Evolutionary conservation across 2,797 vertebrate genomes (phyloP).

Genomic region (Schizopygopsis pylzovi): DNA sequence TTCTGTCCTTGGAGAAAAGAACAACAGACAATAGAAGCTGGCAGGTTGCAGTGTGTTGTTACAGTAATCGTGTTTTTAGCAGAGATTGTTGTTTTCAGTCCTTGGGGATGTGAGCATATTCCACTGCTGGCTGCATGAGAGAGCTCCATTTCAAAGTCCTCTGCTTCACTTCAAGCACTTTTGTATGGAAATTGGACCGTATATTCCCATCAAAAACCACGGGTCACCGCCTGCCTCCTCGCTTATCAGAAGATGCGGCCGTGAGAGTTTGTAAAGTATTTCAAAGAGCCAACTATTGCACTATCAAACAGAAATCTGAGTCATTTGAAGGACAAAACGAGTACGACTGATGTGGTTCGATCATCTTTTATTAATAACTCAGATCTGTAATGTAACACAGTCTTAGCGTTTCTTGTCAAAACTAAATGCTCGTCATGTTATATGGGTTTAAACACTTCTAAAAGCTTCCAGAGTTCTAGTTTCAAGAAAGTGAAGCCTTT

Average conservation of each 20-base stretch:
- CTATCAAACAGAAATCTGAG: neutral
- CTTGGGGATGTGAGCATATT: conserved; percentile 38
- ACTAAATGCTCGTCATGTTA: conserved; percentile 1
- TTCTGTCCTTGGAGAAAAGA: conserved; percentile 24
- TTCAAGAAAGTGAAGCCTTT: neutral
- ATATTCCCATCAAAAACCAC: conserved; percentile 23
- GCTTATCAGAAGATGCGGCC: conserved; percentile 4
- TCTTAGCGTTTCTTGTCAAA: neutral
- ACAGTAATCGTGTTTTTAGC: conserved; percentile 50
- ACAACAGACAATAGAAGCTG: conserved; percentile 29
- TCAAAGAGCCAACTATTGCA: conserved; percentile 13
- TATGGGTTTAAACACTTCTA: neutral
- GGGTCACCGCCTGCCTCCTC: conserved; percentile 21
- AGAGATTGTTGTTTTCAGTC: conserved; percentile 49
- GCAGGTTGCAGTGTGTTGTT: conserved; percentile 38
- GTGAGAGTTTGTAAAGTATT: conserved; percentile 4
- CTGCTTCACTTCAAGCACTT: conserved; percentile 38
- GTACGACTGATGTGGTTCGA: neutral
- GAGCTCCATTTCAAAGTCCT: conserved; percentile 27
- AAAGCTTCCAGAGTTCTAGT: neutral
- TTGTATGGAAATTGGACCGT: conserved; percentile 44
- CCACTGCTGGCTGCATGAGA: conserved; percentile 37
- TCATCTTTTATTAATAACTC: conserved; percentile 9
- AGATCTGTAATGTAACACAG: neutral
- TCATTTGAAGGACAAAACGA: neutral